These are phyloP conservation scores for Laticauda laticaudata DNA, from an alignment of 2,113 vertebrate species.

Conservation along the genomic window DNA sequence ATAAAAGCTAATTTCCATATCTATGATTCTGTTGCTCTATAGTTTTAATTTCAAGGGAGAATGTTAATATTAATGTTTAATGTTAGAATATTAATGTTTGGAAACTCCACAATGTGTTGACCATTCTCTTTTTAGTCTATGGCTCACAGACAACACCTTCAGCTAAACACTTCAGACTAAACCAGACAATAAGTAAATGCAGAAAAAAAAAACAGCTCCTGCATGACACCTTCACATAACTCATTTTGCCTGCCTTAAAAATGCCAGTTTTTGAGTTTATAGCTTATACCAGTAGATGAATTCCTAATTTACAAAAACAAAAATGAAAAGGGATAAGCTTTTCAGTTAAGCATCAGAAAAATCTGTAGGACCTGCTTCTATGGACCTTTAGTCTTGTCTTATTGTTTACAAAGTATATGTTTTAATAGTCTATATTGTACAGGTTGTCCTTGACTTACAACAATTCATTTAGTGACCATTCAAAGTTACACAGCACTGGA, in stretches of 20 bases:
- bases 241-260: background rate
- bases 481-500: no score
- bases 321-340: background rate
- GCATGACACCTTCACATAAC: background rate
- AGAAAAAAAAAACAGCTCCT: background rate
- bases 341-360: background rate
- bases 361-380: background rate
- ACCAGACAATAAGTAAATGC: background rate
- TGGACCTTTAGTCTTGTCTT: background rate
- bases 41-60: background rate
- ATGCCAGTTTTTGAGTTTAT: background rate
- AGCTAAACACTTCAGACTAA: background rate
- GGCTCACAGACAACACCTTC: background rate
- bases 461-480: no score
- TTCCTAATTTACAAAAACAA: background rate
- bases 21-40: background rate
- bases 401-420: background rate
- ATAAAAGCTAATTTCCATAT: background rate
- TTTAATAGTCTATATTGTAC: background rate
- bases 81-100: background rate
- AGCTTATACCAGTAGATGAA: background rate
- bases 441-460: no score
- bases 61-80: no score
- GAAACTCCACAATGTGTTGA: background rate
- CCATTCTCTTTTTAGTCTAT: background rate